Evolutionary conservation across 2,888 invertebrate species (phyloP).

Genomic region (Scrobipalpa costella): DNA sequence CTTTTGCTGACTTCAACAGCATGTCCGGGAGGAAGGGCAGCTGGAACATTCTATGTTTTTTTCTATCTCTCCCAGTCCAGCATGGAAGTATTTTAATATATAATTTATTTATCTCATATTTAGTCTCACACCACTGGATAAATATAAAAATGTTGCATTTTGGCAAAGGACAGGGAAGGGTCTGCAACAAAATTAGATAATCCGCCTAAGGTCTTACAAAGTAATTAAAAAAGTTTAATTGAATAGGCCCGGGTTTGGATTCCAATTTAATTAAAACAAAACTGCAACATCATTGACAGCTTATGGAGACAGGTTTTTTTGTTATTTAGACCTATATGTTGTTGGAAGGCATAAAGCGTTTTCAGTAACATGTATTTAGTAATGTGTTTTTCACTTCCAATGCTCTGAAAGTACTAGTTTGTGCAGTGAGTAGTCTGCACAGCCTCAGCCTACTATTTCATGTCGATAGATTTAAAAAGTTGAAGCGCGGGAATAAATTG

Average conservation of each 20-base stretch:
- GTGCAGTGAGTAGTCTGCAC: too few species aligned
- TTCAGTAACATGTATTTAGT: too few species aligned
- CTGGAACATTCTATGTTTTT: too few species aligned
- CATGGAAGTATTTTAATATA: background rate
- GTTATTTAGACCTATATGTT: background rate
- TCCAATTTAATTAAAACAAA: constrained; percentile 51
- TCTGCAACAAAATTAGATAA: constrained; percentile 42
- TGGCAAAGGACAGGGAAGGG: constrained; percentile 4
- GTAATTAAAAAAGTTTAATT: constrained; percentile 69
- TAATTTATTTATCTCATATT: background rate
- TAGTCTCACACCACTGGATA: background rate
- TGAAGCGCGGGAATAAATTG: too few species aligned
- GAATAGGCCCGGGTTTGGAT: constrained; percentile 45
- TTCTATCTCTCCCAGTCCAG: too few species aligned
- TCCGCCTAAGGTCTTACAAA: constrained; percentile 49
- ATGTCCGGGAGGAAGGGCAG: too few species aligned
- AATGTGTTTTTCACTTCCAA: too few species aligned
- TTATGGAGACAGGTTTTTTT: background rate
- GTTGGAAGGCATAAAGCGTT: too few species aligned
- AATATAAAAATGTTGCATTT: background rate
- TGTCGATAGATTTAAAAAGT: too few species aligned
- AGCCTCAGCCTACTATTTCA: too few species aligned
- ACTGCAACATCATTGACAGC: constrained; percentile 48
- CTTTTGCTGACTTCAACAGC: too few species aligned
- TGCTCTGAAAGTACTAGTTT: too few species aligned